Base-by-base conservation (phyloP, 1,140 invertebrate genomes). In the Asobara japonica region DNA sequence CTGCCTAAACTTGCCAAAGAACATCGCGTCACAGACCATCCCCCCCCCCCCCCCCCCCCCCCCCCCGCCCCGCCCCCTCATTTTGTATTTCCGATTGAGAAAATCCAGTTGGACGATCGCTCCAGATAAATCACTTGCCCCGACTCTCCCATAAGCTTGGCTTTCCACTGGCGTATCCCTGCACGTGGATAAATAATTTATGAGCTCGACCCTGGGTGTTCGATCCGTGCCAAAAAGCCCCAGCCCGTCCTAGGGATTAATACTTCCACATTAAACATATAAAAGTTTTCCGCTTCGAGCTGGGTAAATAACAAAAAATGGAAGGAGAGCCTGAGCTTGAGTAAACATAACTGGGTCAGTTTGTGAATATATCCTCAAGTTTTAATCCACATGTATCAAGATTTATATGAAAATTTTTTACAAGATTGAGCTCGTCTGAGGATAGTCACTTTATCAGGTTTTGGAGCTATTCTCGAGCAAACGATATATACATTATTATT, bases 301-400 rank as follows among this genome's bases (percentile, higher is more conserved):
- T 45, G 41, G 41, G 41, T 16, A 38, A 38, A 38, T 45, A 16
- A 45, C n/a, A 45, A 45, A 38, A 20, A 1, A 45, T 18, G n/a
- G 36, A 18, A 25, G 22, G 18, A 27, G n/a, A 51, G 51, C 13
- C 22, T 27, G 51, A 51, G 22, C 41, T 68, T 51, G 10, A 51
- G 38, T 29, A 69, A 38, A 61, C 10, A 69, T 22, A 69, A 60
- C 30, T 69, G 31, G 51, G 31, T 36, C 48, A 60, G 16, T 61
- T 29, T 61, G 29, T 13, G 36, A 61, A 61, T 36, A 61, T 36
- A 62, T 62, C 68, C 68, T 36, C 16, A 16, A 29, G 30, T 31
- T 56, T 61, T 69, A 69, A 69, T 69, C 68, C 33, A n/a, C 27
- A 61, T 69, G n/a, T 69, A 38, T 69, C 68, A 27, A 38, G 68